Percentiles rank a stretch among this genome's conserved stretches.
Evolutionary conservation across 2,797 vertebrate genomes (phyloP).

Genomic region (Parauchenoglanis punctatus): DNA sequence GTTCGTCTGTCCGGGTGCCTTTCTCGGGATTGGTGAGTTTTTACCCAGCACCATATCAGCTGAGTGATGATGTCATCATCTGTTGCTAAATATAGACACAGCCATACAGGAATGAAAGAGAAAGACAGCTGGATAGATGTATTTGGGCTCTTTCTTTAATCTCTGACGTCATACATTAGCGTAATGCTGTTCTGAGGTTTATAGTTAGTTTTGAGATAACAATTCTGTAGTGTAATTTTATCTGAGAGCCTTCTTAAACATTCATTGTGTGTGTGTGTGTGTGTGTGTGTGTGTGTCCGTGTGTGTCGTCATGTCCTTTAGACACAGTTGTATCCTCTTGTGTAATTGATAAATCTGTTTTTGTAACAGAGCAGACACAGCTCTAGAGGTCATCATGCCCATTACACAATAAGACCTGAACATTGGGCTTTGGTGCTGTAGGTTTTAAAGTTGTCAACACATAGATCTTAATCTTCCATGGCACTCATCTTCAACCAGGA

Average conservation of each 20-base stretch:
- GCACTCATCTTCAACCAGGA: not conserved
- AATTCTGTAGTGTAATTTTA: not conserved
- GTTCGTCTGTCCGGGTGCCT: conserved; percentile 20
- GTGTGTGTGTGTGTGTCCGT: not conserved
- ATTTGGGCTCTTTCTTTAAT: not conserved
- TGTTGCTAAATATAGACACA: conserved; percentile 72
- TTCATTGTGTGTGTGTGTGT: not conserved
- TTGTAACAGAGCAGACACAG: conserved; percentile 15
- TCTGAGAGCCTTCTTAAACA: not conserved
- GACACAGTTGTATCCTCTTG: not conserved
- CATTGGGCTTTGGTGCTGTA: not conserved
- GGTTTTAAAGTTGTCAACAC: not conserved
- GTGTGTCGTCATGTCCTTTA: not conserved
- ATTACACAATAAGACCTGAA: not conserved
- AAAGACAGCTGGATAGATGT: conserved; percentile 5
- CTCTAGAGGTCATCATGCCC: not conserved
- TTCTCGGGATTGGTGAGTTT: conserved; percentile 60
- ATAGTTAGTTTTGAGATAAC: not conserved
- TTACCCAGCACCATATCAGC: conserved; percentile 64
- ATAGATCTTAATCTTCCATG: not conserved
- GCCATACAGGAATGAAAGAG: conserved; percentile 49
- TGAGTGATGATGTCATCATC: conserved; percentile 69
- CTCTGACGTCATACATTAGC: not conserved
- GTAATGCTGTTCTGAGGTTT: not conserved
- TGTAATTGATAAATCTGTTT: conserved; percentile 18